Evolutionary conservation across 2,113 vertebrate species (phyloP).

Genomic region (Conger conger): DNA sequence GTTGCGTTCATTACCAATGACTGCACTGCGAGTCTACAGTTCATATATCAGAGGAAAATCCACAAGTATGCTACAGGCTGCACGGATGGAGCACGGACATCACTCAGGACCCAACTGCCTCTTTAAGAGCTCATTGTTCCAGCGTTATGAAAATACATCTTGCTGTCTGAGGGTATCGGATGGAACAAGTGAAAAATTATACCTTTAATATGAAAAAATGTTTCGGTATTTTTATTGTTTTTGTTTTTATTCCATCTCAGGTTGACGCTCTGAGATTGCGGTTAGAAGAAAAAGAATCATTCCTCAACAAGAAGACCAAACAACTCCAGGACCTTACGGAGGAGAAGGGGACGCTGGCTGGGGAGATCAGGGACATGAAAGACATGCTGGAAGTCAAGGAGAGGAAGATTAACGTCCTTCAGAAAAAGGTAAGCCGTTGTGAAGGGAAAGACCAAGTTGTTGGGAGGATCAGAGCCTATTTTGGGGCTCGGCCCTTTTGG

Average conservation of each 20-base stretch:
- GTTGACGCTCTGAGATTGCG: constrained; percentile 94
- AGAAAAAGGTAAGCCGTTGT: constrained; percentile 87
- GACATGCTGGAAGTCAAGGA: constrained; percentile 99
- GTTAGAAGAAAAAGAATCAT: constrained; percentile 96
- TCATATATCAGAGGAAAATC: constrained; percentile 2
- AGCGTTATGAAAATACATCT: constrained; percentile 22
- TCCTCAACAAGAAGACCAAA: constrained; percentile 98
- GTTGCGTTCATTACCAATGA: constrained; percentile 22
- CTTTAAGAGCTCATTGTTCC: neutral
- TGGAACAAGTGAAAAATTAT: constrained; percentile 1
- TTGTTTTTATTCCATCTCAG: constrained; percentile 57
- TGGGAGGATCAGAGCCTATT: neutral
- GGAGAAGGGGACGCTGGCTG: constrained; percentile 94
- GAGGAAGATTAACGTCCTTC: constrained; percentile 96
- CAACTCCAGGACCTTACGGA: constrained; percentile 98
- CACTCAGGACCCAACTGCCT: neutral
- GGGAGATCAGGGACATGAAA: constrained; percentile 98
- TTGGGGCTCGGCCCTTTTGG: neutral
- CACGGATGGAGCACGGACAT: neutral
- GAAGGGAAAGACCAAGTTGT: neutral
- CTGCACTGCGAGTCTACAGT: constrained; percentile 16
- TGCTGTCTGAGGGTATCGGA: constrained; percentile 1
- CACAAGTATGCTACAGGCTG: neutral
- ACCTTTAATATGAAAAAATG: neutral
- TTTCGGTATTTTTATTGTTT: neutral